Base-by-base conservation (phyloP, 2,797 vertebrate species). In the Cichlasoma orientale region DNA sequence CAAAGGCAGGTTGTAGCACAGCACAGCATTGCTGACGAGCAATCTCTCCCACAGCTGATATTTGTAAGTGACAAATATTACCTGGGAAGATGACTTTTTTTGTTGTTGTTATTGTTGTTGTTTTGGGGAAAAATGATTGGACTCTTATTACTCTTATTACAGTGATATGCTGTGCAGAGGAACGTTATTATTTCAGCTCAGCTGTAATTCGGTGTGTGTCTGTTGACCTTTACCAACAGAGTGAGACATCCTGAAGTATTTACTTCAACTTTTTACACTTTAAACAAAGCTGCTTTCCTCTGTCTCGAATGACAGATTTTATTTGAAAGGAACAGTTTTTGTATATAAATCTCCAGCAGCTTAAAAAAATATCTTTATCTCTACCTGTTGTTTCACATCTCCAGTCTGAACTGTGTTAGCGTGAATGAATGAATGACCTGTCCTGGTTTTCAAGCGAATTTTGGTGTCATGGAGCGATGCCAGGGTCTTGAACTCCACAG, bases 401-500 rank as follows among this genome's bases (percentile, higher is more conserved):
- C 33, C 52, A 18, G 47, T 38, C 44, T 59, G 38, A 75, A 3
- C 44, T 47, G n/a, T n/a, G 8, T 4, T 16, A 7, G 71, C 44
- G 47, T 56, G 12, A 70, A 58, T 56, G 12, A 70, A 58, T 56
- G 11, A 78, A 50, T 56, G n/a, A 70, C 44, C 55, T 80, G 80
- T 56, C 74, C 61, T 74, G 53, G 11, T 77, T 85, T 80, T 21
- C 68, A 80, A 75, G 55, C 55, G 19, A 75, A 23, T 70, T 72
- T 56, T 3, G 23, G 85, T 72, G 80, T 83, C 53, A 80, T 76
- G 88, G 82, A 86, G 52, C 27, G 59, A 58, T 47, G 81, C 81
- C 86, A 82, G 70, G 19, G 7, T 61, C 75, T 83, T 63, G n/a
- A 86, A 89, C 38, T 53, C 79, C 61, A 78, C 68, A 72, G 72